These are phyloP conservation scores for Lepetodrilus schrolli DNA, from an alignment of 2,888 invertebrate genomes.

Conservation along the genomic window DNA sequence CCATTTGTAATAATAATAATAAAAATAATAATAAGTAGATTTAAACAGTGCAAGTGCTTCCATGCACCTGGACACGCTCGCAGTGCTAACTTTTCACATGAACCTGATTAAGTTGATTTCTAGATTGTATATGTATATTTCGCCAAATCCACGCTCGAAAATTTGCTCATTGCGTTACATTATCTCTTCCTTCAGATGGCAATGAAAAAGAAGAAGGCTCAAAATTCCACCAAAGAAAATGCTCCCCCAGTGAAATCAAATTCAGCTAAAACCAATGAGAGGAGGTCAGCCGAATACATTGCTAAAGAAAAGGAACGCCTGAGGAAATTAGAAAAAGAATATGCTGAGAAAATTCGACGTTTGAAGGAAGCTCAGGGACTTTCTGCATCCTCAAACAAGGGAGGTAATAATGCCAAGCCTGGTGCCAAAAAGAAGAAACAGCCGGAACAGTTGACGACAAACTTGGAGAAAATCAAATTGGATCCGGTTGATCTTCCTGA, in stretches of 20 bases:
- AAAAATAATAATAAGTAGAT: too few species aligned
- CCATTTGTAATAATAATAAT: too few species aligned
- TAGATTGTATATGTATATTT: too few species aligned
- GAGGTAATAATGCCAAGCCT: neutral
- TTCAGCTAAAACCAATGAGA: conserved; percentile 20
- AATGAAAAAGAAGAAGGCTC: neutral
- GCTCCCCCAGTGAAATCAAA: neutral
- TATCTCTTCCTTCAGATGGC: neutral
- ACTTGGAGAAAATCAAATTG: conserved; percentile 51
- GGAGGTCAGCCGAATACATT: conserved; percentile 37
- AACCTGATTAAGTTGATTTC: too few species aligned
- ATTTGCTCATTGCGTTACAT: too few species aligned
- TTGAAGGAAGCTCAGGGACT: conserved; percentile 46
- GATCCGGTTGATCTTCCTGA: conserved; percentile 41
- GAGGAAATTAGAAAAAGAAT: conserved; percentile 53
- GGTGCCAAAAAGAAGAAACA: neutral
- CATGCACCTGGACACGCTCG: too few species aligned
- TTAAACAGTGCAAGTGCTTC: too few species aligned
- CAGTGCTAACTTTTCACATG: too few species aligned
- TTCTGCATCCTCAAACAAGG: neutral
- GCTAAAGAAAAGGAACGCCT: conserved; percentile 55
- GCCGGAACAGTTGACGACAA: conserved; percentile 16
- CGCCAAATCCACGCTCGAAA: too few species aligned
- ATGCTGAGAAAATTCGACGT: conserved; percentile 53
- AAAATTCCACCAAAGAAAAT: conserved; percentile 28